Evolutionary conservation across 1,140 invertebrate genomes (phyloP).

Genomic region (Panagrolaimus sp.): DNA sequence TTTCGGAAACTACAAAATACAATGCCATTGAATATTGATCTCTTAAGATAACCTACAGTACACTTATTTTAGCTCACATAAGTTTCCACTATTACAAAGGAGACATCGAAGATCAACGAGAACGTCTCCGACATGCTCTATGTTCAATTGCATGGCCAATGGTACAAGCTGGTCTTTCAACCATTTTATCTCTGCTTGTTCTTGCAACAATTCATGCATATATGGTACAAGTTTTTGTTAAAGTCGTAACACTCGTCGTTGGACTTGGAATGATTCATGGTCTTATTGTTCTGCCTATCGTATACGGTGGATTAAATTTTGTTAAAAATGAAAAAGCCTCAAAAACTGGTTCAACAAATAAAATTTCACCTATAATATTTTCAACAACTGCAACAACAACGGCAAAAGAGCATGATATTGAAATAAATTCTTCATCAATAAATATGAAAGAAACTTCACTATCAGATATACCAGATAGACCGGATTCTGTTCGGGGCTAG

Average conservation of each 20-base stretch:
- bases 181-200: constrained; percentile 79
- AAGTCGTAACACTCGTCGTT: constrained; percentile 60
- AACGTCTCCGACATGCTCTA: constrained; percentile 75
- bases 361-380: constrained; percentile 5
- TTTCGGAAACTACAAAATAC: too few relatives aligned
- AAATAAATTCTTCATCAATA: not conserved
- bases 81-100: constrained; percentile 63
- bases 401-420: not conserved
- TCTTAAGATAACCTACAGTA: too few relatives aligned
- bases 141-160: constrained; percentile 85
- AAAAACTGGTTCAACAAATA: constrained; percentile 14
- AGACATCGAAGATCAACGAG: constrained; percentile 65
- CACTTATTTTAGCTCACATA: constrained; percentile 56
- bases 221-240: constrained; percentile 65
- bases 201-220: constrained; percentile 83
- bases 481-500: too few relatives aligned
- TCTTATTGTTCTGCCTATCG: constrained; percentile 58
- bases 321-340: constrained; percentile 24
- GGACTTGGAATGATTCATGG: constrained; percentile 58
- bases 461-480: too few relatives aligned
- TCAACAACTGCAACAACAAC: not conserved
- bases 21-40: too few relatives aligned
- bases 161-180: constrained; percentile 86
- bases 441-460: too few relatives aligned
- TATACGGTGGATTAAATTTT: constrained; percentile 58